These are phyloP conservation scores for Glareola pratincola DNA, from an alignment of 2,113 vertebrate genomes.

Conservation along the genomic window DNA sequence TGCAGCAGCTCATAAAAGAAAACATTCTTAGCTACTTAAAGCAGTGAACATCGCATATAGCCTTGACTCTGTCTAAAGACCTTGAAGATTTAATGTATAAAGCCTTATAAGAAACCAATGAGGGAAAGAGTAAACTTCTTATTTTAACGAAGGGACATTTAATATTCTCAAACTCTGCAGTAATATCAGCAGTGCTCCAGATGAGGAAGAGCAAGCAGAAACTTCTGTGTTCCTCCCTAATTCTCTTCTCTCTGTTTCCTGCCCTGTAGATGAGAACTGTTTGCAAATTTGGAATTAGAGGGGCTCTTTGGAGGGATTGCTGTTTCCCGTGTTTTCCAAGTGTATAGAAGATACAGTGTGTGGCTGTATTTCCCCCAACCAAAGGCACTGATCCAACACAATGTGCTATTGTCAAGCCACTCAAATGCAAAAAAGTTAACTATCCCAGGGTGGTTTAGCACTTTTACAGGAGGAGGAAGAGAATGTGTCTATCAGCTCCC, in stretches of 20 bases:
- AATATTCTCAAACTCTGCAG: not conserved
- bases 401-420: not conserved
- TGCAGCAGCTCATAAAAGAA: not conserved
- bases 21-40: not conserved
- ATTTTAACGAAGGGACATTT: not conserved
- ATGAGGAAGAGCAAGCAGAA: not conserved
- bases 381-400: not conserved
- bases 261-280: no score
- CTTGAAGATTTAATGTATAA: not conserved
- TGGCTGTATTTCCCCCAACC: not conserved
- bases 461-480: not conserved
- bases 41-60: not conserved
- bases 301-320: not conserved
- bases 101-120: not conserved
- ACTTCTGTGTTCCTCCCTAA: not conserved
- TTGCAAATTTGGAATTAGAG: not conserved
- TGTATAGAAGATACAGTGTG: rapidly evolving
- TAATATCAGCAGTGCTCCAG: not conserved
- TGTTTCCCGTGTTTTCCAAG: not conserved
- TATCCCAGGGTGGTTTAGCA: not conserved
- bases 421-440: not conserved
- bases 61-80: not conserved
- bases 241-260: not conserved
- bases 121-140: not conserved
- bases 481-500: not conserved